These are phyloP conservation scores for Sphaerophoria rueppellii DNA, from an alignment of 2,888 invertebrate genomes.

Conservation along the genomic window DNA sequence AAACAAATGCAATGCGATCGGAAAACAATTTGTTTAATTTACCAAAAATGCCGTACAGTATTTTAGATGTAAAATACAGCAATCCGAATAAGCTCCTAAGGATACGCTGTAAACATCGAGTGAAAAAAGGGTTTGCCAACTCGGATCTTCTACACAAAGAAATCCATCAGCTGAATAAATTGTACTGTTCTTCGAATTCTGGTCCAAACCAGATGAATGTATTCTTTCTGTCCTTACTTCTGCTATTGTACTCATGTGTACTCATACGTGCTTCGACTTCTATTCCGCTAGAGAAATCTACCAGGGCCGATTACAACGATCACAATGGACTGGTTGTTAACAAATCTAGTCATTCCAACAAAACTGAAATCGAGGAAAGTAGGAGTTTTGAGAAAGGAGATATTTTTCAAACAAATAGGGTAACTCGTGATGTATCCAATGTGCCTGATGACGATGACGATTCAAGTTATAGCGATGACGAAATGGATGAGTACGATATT, in stretches of 20 bases:
- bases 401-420: constrained; percentile 34
- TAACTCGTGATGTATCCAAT: constrained; percentile 79
- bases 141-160: constrained; percentile 46
- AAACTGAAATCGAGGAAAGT: constrained; percentile 49
- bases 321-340: constrained; percentile 35
- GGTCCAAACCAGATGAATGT: constrained; percentile 55
- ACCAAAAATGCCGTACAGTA: constrained; percentile 62
- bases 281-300: constrained; percentile 73
- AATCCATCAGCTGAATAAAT: constrained; percentile 54
- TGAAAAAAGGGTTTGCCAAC: constrained; percentile 45
- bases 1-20: constrained; percentile 44
- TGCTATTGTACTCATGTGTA: constrained; percentile 79
- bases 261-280: constrained; percentile 78
- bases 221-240: constrained; percentile 77
- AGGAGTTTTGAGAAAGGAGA: constrained; percentile 48
- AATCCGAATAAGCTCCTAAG: constrained; percentile 47
- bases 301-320: constrained; percentile 24
- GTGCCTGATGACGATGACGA: constrained; percentile 81
- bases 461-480: constrained; percentile 80
- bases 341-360: constrained; percentile 36
- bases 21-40: constrained; percentile 44
- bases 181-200: constrained; percentile 47
- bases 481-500: constrained; percentile 80
- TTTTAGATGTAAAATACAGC: constrained; percentile 52
- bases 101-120: constrained; percentile 57